Base-by-base conservation (phyloP, 2,797 vertebrate genomes). In the Spheniscus humboldti region DNA sequence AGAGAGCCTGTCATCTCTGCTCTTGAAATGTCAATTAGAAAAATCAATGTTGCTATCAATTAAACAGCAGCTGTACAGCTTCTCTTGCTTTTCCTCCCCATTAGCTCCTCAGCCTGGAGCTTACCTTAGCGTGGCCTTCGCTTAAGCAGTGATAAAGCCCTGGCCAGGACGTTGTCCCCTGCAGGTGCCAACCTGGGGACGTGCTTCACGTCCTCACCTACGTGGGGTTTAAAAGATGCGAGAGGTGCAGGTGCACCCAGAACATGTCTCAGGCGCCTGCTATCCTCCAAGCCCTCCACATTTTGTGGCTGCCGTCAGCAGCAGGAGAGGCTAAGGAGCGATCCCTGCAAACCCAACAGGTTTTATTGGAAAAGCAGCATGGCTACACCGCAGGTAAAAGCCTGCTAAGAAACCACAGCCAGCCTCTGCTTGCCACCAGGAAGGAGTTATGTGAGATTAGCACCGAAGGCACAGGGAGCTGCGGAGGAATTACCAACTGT, bases 161-260 rank as follows among this genome's bases (percentile, higher is more conserved):
- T 2, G 39, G 28, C 17, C 25, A 52, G 47, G 30, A 62, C 0
- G 0, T 5, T 18, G 30, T 53, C 10, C 53, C 25, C 27, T 39
- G 67, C n/a, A 43, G 48, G 30, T 62, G 64, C 53, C 43, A 43
- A 56, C 33, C 10, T 30, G 23, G 52, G 48, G 63, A 60, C 0
- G 1, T 4, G 28, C 41, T 76, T 53, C 71, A n/a, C 1, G 0
- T 23, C 47, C 48, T 56, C 67, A 45, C 30, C 33, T 24, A 35
- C 3, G 0, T 0, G 1, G 24, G 24, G 27, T 35, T 77, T 43
- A 67, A 41, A 56, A 56, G 50, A 52, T 8, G 5, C 8, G 6
- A 47, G 39, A 33, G 55, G 22, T 1, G 2, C 3, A 8, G 55
- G 20, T 3, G 2, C 18, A 30, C 28, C 13, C 45, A 55, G 63